phyloP scores from a whole-genome alignment of 2,797 vertebrate genomes.

The Bovichtus variegatus region DNA sequence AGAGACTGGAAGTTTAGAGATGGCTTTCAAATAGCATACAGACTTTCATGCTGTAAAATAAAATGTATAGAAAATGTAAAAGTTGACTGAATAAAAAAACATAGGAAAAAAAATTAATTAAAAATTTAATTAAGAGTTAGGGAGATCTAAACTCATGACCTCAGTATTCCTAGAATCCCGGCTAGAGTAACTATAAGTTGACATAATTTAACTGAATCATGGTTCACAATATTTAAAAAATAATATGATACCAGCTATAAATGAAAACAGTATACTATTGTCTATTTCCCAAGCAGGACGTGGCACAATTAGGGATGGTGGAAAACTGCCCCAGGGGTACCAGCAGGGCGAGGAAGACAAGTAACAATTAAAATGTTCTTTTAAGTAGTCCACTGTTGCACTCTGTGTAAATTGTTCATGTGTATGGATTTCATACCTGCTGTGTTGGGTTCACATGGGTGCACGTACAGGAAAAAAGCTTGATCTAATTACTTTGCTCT shows the following conservation, averaged over 20 bases:
- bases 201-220: neutral
- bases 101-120: neutral
- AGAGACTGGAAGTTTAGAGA: neutral
- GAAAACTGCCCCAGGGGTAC: neutral
- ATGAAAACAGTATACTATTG: neutral
- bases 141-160: neutral
- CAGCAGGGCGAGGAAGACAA: slow-evolving; percentile 18
- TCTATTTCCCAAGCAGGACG: neutral
- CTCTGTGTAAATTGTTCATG: neutral
- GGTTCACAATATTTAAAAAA: neutral
- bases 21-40: neutral
- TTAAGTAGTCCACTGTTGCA: neutral
- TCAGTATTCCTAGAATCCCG: neutral
- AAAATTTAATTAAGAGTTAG: neutral
- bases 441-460: slow-evolving; percentile 27
- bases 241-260: neutral
- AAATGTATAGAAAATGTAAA: neutral
- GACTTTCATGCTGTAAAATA: neutral
- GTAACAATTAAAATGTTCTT: neutral
- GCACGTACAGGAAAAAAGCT: slow-evolving; percentile 44
- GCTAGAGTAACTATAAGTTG: neutral
- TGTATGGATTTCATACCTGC: slow-evolving; percentile 42
- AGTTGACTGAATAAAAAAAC: neutral
- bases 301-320: neutral
- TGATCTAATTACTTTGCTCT: slow-evolving; percentile 71